Evolutionary conservation across 2,888 invertebrate species (phyloP).

Genomic region (Galerucella pusilla): DNA sequence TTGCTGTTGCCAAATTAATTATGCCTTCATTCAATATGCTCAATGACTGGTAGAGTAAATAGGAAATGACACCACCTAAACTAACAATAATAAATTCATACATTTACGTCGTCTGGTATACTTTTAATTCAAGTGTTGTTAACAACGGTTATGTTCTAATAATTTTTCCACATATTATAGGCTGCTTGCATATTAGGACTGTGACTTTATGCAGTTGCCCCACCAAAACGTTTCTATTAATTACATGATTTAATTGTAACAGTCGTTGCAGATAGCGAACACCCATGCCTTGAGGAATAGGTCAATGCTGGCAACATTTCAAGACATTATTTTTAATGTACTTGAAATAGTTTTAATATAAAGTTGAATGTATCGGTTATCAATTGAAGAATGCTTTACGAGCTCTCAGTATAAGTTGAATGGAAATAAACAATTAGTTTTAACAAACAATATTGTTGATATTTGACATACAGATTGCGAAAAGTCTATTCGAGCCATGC

Average conservation of each 20-base stretch:
- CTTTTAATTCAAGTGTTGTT: neutral
- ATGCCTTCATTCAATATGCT: too few relatives aligned
- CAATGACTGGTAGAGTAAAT: neutral
- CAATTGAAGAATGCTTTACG: neutral
- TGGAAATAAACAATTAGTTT: too few relatives aligned
- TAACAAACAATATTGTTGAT: too few relatives aligned
- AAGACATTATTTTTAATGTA: neutral
- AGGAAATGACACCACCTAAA: neutral
- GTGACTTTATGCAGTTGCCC: neutral
- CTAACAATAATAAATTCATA: neutral
- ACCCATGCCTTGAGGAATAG: conserved; percentile 42
- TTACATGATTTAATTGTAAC: neutral
- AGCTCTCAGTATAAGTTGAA: too few relatives aligned
- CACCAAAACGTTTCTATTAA: neutral
- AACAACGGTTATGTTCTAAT: neutral
- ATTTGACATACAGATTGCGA: too few relatives aligned
- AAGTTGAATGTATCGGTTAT: neutral
- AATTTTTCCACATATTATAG: neutral
- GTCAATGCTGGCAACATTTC: conserved; percentile 43
- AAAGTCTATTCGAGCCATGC: too few relatives aligned
- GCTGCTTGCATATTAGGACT: neutral
- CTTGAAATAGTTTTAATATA: conserved; percentile 4
- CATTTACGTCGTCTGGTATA: neutral
- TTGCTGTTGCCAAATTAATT: too few relatives aligned
- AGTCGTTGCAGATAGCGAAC: conserved; percentile 16